These are phyloP conservation scores for Limenitis camilla DNA, from an alignment of 2,888 invertebrate genomes.

Conservation along the genomic window DNA sequence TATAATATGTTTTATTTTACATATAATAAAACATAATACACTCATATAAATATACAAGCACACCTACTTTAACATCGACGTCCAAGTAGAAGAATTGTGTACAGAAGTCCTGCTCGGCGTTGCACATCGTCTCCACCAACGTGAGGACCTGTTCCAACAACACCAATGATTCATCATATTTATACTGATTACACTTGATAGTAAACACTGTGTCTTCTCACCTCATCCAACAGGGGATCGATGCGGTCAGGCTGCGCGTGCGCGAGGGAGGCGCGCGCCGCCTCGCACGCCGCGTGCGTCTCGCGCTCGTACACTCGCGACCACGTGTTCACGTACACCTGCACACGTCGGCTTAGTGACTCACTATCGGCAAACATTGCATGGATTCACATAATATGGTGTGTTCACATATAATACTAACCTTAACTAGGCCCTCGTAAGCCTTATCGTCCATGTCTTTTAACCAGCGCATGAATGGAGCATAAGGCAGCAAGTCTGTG, in stretches of 20 bases:
- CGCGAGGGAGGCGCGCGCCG: slow-evolving; percentile 72
- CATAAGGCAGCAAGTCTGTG: slow-evolving; percentile 88
- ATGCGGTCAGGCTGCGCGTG: slow-evolving; percentile 33
- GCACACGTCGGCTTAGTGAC: slow-evolving; percentile 4
- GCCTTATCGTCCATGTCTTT: slow-evolving; percentile 89
- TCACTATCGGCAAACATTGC: background rate
- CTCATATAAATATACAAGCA: background rate
- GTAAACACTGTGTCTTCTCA: too few relatives aligned
- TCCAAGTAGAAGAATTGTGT: slow-evolving; percentile 92
- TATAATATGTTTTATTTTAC: too few relatives aligned
- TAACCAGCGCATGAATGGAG: slow-evolving; percentile 93
- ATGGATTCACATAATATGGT: too few relatives aligned
- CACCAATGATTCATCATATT: too few relatives aligned
- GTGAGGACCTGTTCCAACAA: slow-evolving; percentile 79
- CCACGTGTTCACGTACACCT: slow-evolving; percentile 85
- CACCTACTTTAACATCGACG: slow-evolving; percentile 53
- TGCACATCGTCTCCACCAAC: slow-evolving; percentile 91
- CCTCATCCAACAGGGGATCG: too few relatives aligned
- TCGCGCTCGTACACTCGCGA: slow-evolving; percentile 93
- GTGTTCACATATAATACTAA: slow-evolving; percentile 12
- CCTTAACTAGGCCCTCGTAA: slow-evolving; percentile 86
- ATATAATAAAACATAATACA: too few relatives aligned
- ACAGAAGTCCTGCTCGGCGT: slow-evolving; percentile 97
- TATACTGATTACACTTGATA: too few relatives aligned
- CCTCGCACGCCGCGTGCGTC: slow-evolving; percentile 84